phyloP scores from a whole-genome alignment of 2,113 vertebrate species.

The Sialia sialis region DNA sequence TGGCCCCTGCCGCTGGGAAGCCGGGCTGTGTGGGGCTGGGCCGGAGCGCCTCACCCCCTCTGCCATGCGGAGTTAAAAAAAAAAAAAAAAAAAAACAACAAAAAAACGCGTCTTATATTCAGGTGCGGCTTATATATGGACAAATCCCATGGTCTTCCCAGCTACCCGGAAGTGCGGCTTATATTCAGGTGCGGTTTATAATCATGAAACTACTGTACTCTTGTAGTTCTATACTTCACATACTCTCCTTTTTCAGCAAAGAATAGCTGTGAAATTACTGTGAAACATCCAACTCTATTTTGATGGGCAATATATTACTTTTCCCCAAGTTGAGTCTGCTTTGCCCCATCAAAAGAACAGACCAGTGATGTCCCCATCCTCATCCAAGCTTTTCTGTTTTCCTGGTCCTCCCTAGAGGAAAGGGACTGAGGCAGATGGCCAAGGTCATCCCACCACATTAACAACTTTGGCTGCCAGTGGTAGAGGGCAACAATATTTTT shows the following conservation, averaged over 20 bases:
- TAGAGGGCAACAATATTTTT: background rate
- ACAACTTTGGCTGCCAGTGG: fast-evolving
- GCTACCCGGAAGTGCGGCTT: too few relatives aligned
- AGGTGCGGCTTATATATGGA: too few relatives aligned
- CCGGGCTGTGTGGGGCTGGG: too few relatives aligned
- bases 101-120: too few relatives aligned
- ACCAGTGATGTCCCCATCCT: background rate
- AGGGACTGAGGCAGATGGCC: background rate
- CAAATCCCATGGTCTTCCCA: too few relatives aligned
- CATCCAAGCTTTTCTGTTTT: background rate
- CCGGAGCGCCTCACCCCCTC: too few relatives aligned
- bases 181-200: too few relatives aligned
- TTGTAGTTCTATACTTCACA: background rate
- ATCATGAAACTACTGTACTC: too few relatives aligned
- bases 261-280: background rate
- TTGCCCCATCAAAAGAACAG: background rate
- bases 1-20: too few relatives aligned
- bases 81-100: too few relatives aligned
- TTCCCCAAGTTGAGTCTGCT: background rate
- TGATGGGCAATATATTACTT: background rate
- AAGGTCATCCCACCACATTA: background rate
- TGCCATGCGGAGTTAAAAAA: too few relatives aligned
- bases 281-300: background rate
- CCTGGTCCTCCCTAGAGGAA: background rate
- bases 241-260: background rate